Percentiles rank a stretch among this genome's conserved stretches.
These are phyloP conservation scores for Aphelinus certus DNA, from an alignment of 1,140 invertebrate genomes.

Conservation along the genomic window DNA sequence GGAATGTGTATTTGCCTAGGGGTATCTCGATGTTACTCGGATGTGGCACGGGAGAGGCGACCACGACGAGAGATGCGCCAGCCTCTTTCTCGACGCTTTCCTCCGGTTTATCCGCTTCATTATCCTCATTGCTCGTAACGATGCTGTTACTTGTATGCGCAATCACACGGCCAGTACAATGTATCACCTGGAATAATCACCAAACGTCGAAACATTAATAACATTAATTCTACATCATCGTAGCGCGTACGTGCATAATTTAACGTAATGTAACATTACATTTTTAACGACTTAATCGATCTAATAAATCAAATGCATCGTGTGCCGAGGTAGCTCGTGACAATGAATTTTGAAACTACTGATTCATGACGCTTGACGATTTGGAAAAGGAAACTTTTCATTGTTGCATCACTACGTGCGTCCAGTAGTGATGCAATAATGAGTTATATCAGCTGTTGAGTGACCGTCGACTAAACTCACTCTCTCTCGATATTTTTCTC, in stretches of 20 bases:
- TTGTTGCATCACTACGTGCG: constrained; percentile 5
- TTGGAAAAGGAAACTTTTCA: constrained; percentile 12
- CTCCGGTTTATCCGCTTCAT: constrained; percentile 47
- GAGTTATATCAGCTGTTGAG: too few relatives aligned
- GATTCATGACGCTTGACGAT: not conserved
- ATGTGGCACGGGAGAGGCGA: constrained; percentile 90
- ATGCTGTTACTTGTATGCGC: constrained; percentile 46
- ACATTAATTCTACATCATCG: too few relatives aligned
- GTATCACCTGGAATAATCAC: constrained; percentile 77
- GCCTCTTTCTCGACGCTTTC: constrained; percentile 48
- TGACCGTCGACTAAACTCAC: too few relatives aligned
- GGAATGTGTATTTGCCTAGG: constrained; percentile 86
- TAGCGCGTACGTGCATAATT: too few relatives aligned
- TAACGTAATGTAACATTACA: too few relatives aligned
- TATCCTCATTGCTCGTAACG: constrained; percentile 24
- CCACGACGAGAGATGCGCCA: constrained; percentile 74
- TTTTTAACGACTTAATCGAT: too few relatives aligned
- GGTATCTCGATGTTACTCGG: constrained; percentile 92
- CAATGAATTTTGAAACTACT: not conserved
- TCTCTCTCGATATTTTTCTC: too few relatives aligned
- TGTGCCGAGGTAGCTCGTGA: not conserved
- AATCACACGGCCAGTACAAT: constrained; percentile 81
- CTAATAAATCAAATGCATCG: too few relatives aligned
- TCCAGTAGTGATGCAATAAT: not conserved
- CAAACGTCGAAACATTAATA: too few relatives aligned